Conservation (phyloP, 2,888 invertebrate genomes). For the Diaphora mendica region DNA sequence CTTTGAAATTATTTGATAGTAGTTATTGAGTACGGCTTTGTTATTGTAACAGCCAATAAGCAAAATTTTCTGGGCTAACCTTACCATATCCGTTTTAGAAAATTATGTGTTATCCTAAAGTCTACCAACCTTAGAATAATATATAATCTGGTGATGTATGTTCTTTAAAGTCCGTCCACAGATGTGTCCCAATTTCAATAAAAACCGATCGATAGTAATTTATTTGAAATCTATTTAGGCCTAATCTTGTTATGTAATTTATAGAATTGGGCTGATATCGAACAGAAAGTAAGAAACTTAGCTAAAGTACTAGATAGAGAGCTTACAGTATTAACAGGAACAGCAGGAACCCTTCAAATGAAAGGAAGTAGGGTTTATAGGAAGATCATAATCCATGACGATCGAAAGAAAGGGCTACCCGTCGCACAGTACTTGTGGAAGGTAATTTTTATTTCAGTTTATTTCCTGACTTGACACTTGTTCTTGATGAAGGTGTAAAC, state of each 20-base stretch:
- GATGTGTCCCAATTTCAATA: not conserved
- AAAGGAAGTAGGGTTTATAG: not conserved
- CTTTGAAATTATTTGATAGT: not conserved
- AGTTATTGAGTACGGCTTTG: not conserved
- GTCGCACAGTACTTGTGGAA: constrained; percentile 69
- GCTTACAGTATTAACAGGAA: constrained; percentile 62
- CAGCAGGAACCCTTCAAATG: constrained; percentile 36
- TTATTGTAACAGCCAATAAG: not conserved
- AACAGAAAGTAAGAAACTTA: constrained; percentile 57
- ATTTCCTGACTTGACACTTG: not conserved
- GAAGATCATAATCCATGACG: constrained; percentile 34
- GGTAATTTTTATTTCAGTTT: constrained; percentile 48
- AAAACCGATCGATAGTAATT: not conserved
- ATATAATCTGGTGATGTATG: not conserved
- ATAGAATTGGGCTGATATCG: constrained; percentile 70
- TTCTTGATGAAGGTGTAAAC: not conserved
- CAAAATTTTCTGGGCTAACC: too few relatives aligned
- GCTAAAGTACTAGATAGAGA: constrained; percentile 40
- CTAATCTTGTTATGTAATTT: not conserved
- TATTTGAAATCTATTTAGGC: not conserved
- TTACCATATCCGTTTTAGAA: too few relatives aligned
- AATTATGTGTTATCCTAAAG: too few relatives aligned
- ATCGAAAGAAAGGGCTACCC: constrained; percentile 32
- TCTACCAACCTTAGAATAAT: too few relatives aligned
- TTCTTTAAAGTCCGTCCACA: not conserved